Conservation (phyloP, 1,140 invertebrate species). For the Macrocentrus cingulum region DNA sequence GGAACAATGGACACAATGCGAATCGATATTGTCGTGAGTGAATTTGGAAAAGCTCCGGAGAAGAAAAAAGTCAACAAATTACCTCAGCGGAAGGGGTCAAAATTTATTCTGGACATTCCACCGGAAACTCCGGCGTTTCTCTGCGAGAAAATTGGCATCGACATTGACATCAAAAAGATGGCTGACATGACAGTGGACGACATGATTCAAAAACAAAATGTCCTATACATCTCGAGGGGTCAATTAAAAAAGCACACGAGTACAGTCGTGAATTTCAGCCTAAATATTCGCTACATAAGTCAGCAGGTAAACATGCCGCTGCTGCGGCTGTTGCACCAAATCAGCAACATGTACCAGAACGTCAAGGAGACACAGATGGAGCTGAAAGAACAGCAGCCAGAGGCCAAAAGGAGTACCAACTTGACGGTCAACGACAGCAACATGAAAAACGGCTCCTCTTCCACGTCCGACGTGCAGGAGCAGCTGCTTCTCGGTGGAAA, state of each 20-base stretch:
- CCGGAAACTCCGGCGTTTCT: conserved; percentile 86
- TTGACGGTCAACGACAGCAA: conserved; percentile 45
- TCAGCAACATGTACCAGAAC: conserved; percentile 97
- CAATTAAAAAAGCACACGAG: conserved; percentile 88
- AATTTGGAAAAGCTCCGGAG: conserved; percentile 66
- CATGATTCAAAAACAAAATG: conserved; percentile 76
- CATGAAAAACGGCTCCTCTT: conserved; percentile 62
- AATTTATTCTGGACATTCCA: conserved; percentile 66
- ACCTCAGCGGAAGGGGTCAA: conserved; percentile 45
- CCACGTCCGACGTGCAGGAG: conserved; percentile 69
- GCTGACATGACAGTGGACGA: conserved; percentile 88
- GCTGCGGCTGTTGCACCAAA: conserved; percentile 89
- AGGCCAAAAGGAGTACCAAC: conserved; percentile 57
- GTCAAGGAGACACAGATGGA: conserved; percentile 92
- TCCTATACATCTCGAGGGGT: conserved; percentile 80
- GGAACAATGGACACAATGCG: conserved; percentile 83
- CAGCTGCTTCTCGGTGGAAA: conserved; percentile 48
- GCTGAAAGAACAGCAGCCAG: conserved; percentile 71
- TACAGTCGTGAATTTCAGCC: conserved; percentile 83
- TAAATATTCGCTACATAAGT: conserved; percentile 84
- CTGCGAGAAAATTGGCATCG: conserved; percentile 86
- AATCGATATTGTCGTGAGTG: conserved; percentile 92
- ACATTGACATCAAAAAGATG: conserved; percentile 86
- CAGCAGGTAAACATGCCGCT: conserved; percentile 96
- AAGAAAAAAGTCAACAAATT: conserved; percentile 57